phyloP scores from a whole-genome alignment of 2,113 vertebrate species.

The Caranx ignobilis region DNA sequence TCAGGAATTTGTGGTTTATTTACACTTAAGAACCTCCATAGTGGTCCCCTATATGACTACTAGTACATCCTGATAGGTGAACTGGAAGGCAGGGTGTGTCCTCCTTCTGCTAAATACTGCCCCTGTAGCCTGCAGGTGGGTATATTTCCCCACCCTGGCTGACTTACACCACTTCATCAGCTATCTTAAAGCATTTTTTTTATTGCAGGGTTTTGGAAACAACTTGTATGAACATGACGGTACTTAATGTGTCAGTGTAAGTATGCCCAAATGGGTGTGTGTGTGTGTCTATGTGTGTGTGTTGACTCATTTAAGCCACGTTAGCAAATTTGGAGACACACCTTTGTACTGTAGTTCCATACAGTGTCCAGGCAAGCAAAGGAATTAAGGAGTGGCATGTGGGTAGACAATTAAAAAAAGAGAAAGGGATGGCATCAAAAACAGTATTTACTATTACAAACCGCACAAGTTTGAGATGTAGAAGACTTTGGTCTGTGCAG shows the following conservation, averaged over 20 bases:
- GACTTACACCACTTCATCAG: conserved; percentile 47
- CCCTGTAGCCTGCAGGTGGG: conserved; percentile 1
- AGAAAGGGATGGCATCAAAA: conserved; percentile 13
- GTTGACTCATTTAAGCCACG: conserved; percentile 64
- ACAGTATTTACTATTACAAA: background rate
- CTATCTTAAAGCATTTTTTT: conserved; percentile 34
- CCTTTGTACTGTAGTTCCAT: conserved; percentile 69
- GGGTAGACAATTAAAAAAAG: conserved; percentile 45
- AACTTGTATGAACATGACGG: conserved; percentile 78
- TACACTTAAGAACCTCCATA: background rate
- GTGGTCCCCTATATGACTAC: background rate
- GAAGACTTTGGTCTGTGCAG: background rate
- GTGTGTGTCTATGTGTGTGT: conserved; percentile 2
- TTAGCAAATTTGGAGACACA: conserved; percentile 77
- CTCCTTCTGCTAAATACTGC: conserved; percentile 9
- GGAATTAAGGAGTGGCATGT: conserved; percentile 81
- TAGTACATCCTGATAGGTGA: conserved; percentile 23
- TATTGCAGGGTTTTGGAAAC: background rate
- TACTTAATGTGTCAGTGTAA: conserved; percentile 50
- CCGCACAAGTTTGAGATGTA: background rate
- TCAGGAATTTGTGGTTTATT: background rate
- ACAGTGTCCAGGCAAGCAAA: conserved; percentile 79
- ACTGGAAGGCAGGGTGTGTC: conserved; percentile 32
- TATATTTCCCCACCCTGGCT: conserved; percentile 37
- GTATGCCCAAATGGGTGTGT: conserved; percentile 17